Conservation (phyloP, 2,888 invertebrate genomes). For the Calliphora vomitoria region DNA sequence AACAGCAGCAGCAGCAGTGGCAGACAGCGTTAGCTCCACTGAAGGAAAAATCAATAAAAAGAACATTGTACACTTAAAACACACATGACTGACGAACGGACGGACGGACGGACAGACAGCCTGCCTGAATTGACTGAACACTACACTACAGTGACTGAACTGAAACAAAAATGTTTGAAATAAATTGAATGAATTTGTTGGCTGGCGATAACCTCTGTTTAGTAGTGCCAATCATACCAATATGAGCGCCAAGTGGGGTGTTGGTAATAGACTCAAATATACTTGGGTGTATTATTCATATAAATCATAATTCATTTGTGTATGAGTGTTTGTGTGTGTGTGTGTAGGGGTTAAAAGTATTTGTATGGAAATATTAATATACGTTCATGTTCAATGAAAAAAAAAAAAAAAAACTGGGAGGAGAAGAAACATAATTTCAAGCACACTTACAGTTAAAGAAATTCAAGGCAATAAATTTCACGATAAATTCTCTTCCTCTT, state of each 20-base stretch:
- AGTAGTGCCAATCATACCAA: slow-evolving; percentile 46
- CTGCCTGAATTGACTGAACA: slow-evolving; percentile 22
- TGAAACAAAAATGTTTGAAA: slow-evolving; percentile 19
- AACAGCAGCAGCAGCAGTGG: background rate
- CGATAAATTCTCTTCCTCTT: too few species aligned
- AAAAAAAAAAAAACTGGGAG: too few species aligned
- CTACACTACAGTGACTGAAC: slow-evolving; percentile 19
- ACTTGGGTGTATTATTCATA: background rate
- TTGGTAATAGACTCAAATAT: slow-evolving; percentile 15
- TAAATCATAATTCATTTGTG: slow-evolving; percentile 15
- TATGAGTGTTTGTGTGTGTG: background rate
- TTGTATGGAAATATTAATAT: slow-evolving; percentile 20
- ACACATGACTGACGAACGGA: slow-evolving; percentile 21
- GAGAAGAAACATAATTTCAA: too few species aligned
- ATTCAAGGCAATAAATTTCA: too few species aligned
- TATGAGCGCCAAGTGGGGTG: slow-evolving; percentile 62
- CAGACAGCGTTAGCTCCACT: slow-evolving; percentile 2
- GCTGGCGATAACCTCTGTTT: slow-evolving; percentile 64
- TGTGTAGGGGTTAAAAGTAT: slow-evolving; percentile 24
- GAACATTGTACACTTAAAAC: slow-evolving; percentile 36
- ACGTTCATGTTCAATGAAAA: background rate
- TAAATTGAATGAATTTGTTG: slow-evolving; percentile 51
- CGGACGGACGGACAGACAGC: background rate
- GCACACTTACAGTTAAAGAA: too few species aligned
- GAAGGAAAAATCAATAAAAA: slow-evolving; percentile 69